phyloP scores from a whole-genome alignment of 2,113 vertebrate genomes.

The Antigone vipio region DNA sequence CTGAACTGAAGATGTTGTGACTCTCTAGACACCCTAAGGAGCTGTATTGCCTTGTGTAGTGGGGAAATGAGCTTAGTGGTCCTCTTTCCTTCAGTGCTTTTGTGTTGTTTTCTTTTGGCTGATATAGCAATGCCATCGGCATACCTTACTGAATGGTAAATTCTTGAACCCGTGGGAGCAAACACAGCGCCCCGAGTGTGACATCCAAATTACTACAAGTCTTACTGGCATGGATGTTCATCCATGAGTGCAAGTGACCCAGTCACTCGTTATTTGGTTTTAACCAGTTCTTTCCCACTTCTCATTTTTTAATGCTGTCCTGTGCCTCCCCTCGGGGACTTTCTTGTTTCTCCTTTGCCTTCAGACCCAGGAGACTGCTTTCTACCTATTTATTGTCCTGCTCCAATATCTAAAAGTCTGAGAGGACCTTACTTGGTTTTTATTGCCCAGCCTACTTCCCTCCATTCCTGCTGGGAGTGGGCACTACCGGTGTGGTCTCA shows the following conservation, averaged over 20 bases:
- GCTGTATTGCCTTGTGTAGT: background rate
- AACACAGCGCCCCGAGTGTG: background rate
- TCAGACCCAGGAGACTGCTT: background rate
- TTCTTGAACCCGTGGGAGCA: background rate
- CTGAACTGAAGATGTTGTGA: background rate
- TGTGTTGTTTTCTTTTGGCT: background rate
- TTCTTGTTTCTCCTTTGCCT: background rate
- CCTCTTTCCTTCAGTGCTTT: background rate
- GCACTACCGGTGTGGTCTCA: background rate
- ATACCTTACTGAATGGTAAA: background rate
- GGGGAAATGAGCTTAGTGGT: background rate
- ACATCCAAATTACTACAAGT: background rate
- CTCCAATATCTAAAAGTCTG: background rate
- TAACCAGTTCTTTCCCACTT: background rate
- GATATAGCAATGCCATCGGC: accelerated
- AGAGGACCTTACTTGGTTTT: background rate
- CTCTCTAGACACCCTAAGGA: background rate
- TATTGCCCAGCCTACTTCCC: background rate
- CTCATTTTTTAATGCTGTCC: background rate
- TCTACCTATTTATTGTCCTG: background rate
- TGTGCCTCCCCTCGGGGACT: background rate
- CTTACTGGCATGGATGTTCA: background rate
- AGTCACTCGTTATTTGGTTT: background rate
- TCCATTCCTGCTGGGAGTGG: background rate
- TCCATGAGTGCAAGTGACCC: background rate